Conservation (phyloP, 2,113 vertebrate genomes). For the Euleptes europaea region DNA sequence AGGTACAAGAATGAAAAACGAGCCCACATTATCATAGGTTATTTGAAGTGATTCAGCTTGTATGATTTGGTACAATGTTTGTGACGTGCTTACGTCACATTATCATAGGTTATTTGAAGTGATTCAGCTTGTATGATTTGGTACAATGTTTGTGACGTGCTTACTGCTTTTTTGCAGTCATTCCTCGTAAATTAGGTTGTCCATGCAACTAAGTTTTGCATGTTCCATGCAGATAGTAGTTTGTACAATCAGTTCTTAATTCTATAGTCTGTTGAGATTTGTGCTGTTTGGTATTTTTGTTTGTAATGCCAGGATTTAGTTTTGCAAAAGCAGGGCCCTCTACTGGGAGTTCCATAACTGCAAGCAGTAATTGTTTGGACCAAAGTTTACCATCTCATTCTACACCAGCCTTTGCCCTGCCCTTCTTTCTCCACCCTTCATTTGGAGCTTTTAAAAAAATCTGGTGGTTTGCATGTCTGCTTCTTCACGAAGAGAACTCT, state of each 20-base stretch:
- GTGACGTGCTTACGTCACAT: neutral
- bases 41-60: neutral
- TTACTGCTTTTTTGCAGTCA: neutral
- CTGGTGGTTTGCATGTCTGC: neutral
- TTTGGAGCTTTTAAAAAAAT: neutral
- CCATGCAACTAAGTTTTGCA: neutral
- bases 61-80: neutral
- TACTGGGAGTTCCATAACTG: neutral
- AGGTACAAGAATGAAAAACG: constrained; percentile 3
- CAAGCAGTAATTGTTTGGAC: neutral
- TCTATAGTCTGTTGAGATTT: neutral
- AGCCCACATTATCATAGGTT: neutral
- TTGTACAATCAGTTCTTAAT: neutral
- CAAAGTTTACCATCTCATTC: neutral
- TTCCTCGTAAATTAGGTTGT: neutral
- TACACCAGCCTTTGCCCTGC: neutral
- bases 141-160: neutral
- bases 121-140: neutral
- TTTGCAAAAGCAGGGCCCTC: neutral
- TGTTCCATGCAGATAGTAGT: neutral
- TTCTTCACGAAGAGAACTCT: neutral
- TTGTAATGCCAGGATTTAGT: neutral
- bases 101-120: neutral
- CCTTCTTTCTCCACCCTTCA: neutral
- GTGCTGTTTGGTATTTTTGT: neutral